Base-by-base conservation (phyloP, 2,797 vertebrate genomes). In the Chelonia mydas region DNA sequence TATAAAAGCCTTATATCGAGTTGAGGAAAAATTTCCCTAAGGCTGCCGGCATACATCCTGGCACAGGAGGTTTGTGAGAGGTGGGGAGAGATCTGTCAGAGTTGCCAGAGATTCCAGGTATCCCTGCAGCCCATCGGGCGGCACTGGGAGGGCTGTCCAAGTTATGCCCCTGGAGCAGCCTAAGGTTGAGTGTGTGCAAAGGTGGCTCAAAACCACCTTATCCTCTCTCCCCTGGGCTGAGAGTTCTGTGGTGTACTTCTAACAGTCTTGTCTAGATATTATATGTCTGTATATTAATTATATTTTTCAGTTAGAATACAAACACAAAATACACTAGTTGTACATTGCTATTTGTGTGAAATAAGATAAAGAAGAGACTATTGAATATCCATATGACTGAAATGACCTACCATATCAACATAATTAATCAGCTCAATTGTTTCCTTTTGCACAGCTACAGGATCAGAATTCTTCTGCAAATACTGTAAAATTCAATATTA, bases 401-500 rank as follows among this genome's bases (percentile, higher is more conserved):
- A 92, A 47, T 57, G 74, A 98, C 97, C 86, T 97, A 99, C 99
- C 98, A 98, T 98, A 82, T 99, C 99, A 88, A 99, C 96, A 0
- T 99, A 97, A 97, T 99, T 99, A 59, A 98, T 98, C 94, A 99
- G 90, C 93, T 98, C 95, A 83, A 99, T 98, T 88, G 98, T 98
- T 96, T 99, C 98, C 6, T 98, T 97, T 77, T 96, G 98, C 55
- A 99, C 98, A 0, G 98, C 98, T 0, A 97, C 98, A 53, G 81
- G 80, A 96, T 99, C 98, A 9, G 81, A 17, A 1, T 98, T 90
- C 96, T 98, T 98, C 41, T 92, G 5, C 33, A 78, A 65, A 90
- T 98, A 99, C 99, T 99, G 98, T 81, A 95, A 97, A 97, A 88
- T 68, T 88, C 3, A 54, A 92, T 11, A 91, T 27, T 33, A 86